A percentile compares a stretch with the other conserved stretches of the same genome.
Conservation (phyloP, 35 echinoderm and acorn worm genomes). For the Apostichopus parvimensis region DNA sequence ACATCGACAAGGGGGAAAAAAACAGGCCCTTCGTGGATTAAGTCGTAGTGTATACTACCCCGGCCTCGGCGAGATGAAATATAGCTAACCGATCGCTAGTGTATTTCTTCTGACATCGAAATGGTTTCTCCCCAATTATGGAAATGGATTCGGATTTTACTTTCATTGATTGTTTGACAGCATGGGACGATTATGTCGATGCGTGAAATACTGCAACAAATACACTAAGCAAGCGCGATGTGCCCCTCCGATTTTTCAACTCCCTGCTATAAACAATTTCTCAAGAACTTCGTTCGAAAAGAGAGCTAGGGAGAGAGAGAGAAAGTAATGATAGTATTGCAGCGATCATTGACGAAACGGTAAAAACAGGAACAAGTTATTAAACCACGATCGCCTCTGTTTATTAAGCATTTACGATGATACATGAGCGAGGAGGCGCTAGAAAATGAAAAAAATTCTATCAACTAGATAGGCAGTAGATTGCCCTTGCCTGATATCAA, state of each 20-base stretch:
- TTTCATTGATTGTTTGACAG: slow-evolving; percentile 53
- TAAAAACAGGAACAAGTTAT: slow-evolving; percentile 11
- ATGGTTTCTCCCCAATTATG: slow-evolving; percentile 52
- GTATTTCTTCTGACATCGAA: slow-evolving; percentile 33
- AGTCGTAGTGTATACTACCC: not conserved
- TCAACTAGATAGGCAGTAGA: slow-evolving; percentile 23
- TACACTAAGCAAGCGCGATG: slow-evolving; percentile 29
- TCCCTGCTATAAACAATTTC: slow-evolving; percentile 42
- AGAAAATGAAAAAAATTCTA: slow-evolving; percentile 41
- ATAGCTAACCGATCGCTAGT: slow-evolving; percentile 43
- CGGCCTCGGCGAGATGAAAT: slow-evolving; percentile 44
- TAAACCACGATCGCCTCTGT: slow-evolving; percentile 42
- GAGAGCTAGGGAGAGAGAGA: not conserved
- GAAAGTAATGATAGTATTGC: not conserved
- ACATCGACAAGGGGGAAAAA: slow-evolving; percentile 24
- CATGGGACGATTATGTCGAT: slow-evolving; percentile 9
- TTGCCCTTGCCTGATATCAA: slow-evolving; percentile 9
- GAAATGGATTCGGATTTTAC: slow-evolving; percentile 57
- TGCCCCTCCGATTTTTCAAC: slow-evolving; percentile 40
- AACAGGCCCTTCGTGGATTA: slow-evolving; percentile 31
- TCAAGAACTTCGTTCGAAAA: slow-evolving; percentile 3
- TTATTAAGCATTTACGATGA: slow-evolving; percentile 60
- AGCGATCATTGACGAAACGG: not conserved
- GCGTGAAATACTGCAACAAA: slow-evolving; percentile 35
- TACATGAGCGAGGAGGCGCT: slow-evolving; percentile 33